A percentile compares a stretch with the other conserved stretches of the same genome.
Conservation (phyloP, 1,140 invertebrate genomes). For the Tenebrio molitor region DNA sequence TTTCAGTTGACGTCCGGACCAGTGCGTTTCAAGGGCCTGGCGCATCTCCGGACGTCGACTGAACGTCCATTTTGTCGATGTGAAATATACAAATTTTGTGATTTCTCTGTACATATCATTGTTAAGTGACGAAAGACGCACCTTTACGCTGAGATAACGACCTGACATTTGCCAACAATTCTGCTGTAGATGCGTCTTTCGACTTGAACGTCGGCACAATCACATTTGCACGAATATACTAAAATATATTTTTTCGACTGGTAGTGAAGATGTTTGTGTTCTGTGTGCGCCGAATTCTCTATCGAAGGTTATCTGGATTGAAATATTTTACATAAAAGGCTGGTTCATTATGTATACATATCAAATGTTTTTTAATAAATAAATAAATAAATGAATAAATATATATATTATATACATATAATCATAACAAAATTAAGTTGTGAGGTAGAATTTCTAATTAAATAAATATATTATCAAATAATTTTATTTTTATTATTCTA, state of each 20-base stretch:
- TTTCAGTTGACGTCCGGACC: slow-evolving; percentile 1
- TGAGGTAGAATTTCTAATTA: slow-evolving; percentile 59
- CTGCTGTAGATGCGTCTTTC: slow-evolving; percentile 29
- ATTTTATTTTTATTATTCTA: neutral
- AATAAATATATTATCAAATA: slow-evolving; percentile 55
- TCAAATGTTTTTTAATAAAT: slow-evolving; percentile 57
- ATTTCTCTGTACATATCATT: slow-evolving; percentile 62
- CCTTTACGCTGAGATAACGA: slow-evolving; percentile 63
- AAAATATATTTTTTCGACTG: slow-evolving; percentile 63
- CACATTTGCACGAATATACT: slow-evolving; percentile 54
- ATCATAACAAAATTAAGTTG: slow-evolving; percentile 49
- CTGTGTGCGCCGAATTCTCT: slow-evolving; percentile 56
- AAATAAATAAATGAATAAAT: slow-evolving; percentile 47
- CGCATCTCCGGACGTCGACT: slow-evolving; percentile 6
- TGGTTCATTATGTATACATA: slow-evolving; percentile 60
- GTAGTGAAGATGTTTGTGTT: slow-evolving; percentile 58
- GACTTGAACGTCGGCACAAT: slow-evolving; percentile 57
- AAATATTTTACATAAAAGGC: slow-evolving; percentile 58
- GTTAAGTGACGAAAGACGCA: slow-evolving; percentile 48
- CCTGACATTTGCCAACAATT: slow-evolving; percentile 63
- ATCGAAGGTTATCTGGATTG: slow-evolving; percentile 49
- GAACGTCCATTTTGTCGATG: slow-evolving; percentile 7
- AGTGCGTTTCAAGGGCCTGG: slow-evolving; percentile 57
- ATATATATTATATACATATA: slow-evolving; percentile 42
- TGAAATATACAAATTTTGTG: slow-evolving; percentile 54